These are phyloP conservation scores for Galaxea fascicularis DNA, from an alignment of 92 coral and sea anemone genomes.

Conservation along the genomic window DNA sequence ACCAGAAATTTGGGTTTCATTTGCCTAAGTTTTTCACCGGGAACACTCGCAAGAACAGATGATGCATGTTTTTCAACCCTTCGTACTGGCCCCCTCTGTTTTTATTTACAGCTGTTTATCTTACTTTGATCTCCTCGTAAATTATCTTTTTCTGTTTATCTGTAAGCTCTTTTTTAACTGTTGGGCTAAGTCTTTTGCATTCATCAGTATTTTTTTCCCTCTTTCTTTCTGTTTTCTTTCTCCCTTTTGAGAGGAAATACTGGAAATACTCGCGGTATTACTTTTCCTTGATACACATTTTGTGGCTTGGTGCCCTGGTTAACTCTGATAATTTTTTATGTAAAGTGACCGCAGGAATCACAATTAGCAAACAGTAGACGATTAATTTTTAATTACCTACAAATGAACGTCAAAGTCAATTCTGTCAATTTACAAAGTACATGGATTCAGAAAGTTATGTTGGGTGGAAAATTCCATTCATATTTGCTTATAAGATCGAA, in stretches of 20 bases:
- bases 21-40: background rate
- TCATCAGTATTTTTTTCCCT: no score
- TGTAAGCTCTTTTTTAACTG: background rate
- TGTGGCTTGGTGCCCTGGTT: conserved; percentile 10
- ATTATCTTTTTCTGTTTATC: background rate
- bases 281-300: background rate
- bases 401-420: conserved; percentile 7
- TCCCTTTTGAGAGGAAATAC: no score
- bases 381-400: conserved; percentile 48
- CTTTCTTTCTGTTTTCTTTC: background rate
- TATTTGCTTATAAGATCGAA: no score
- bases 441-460: no score
- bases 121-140: background rate
- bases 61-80: no score
- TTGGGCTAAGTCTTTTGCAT: background rate
- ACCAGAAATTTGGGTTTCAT: background rate
- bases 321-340: conserved; percentile 7
- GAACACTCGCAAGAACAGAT: no score
- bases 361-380: conserved; percentile 11
- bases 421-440: background rate
- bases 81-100: background rate
- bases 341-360: conserved; percentile 9
- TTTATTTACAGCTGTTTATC: background rate
- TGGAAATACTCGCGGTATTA: background rate
- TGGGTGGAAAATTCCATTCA: no score